Evolutionary conservation across 2,888 invertebrate species (phyloP), one percentile per base, ranked within the genome.

Genomic region (Clostera curtula): DNA sequence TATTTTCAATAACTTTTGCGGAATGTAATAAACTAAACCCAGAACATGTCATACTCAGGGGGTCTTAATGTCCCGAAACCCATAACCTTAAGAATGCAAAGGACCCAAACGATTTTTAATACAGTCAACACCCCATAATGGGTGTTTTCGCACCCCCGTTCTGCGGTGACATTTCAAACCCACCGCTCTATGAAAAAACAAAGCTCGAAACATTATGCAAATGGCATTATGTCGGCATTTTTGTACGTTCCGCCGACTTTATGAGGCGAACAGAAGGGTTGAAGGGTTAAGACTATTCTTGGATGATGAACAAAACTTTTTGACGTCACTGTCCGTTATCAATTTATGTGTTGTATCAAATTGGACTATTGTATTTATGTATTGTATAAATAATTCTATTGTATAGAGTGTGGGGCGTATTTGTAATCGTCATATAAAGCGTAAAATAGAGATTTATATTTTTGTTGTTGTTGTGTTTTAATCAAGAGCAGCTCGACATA

Each of bases 151-250:
- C 79, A 74, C 83, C 75, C 59, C 80, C 65, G 55, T 58, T 59
- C 62, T 72, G 80, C 65, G 82, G 79, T 83, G 83, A 83, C 83
- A 83, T 83, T 83, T 83, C 70, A 74, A 73, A 77, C 69, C 69
- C 62, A 67, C 62, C 58, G 67, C 71, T 72, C 68, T 73, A 75
- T 75, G 76, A 79, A 80, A 83, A 82, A 82, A 80, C 77, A 82
- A 79, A 70, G 72, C 75, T 64, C 43, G 56, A 71, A 77, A 82
- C 73, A 76, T 77, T 82, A 83, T 83, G 83, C 83, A 83, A 83
- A 83, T 83, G 82, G 65, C 79, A 76, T 77, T 76, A 79, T 79
- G 76, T 70, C 68, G 70, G 63, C 72, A 77, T 83, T 82, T 83
- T 82, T 80, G 77, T 75, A 67, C 71, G 67, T 71, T 77, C 74